A percentile compares a stretch with the other conserved stretches of the same genome.
Evolutionary conservation across 1,140 invertebrate genomes (phyloP).

Genomic region (Zaprionus africanus): DNA sequence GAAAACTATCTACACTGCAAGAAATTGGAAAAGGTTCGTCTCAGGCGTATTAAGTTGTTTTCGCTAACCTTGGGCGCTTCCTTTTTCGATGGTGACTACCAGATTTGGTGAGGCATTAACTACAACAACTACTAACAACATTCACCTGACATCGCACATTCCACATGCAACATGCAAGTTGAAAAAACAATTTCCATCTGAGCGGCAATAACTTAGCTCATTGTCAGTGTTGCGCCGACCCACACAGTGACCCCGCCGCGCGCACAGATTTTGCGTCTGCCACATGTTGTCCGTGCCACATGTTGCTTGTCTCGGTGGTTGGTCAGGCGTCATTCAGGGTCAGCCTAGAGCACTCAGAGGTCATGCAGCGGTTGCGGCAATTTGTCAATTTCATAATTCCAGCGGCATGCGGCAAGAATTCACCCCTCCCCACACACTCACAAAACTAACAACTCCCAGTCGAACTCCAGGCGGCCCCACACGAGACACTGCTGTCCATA

Average conservation of each 20-base stretch:
- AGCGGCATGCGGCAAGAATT: slow-evolving; percentile 53
- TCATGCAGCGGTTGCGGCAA: slow-evolving; percentile 68
- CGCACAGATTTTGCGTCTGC: slow-evolving; percentile 3
- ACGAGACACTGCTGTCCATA: slow-evolving; percentile 32
- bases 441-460: slow-evolving; percentile 11
- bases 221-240: slow-evolving; percentile 63
- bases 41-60: background rate
- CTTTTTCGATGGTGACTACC: background rate
- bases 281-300: slow-evolving; percentile 13
- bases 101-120: background rate
- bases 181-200: slow-evolving; percentile 77
- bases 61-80: background rate
- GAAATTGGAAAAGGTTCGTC: background rate
- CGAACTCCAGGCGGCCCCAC: slow-evolving; percentile 41
- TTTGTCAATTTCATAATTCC: slow-evolving; percentile 80
- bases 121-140: slow-evolving; percentile 31
- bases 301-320: slow-evolving; percentile 31
- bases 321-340: slow-evolving; percentile 67
- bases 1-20: background rate
- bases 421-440: background rate
- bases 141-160: slow-evolving; percentile 52
- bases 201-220: slow-evolving; percentile 76
- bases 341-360: slow-evolving; percentile 54
- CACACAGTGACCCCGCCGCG: slow-evolving; percentile 69
- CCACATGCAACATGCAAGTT: slow-evolving; percentile 27